Percentiles rank a stretch among this genome's conserved stretches.
Evolutionary conservation across 2,113 vertebrate species (phyloP).

Genomic region (Actinemys pallida): DNA sequence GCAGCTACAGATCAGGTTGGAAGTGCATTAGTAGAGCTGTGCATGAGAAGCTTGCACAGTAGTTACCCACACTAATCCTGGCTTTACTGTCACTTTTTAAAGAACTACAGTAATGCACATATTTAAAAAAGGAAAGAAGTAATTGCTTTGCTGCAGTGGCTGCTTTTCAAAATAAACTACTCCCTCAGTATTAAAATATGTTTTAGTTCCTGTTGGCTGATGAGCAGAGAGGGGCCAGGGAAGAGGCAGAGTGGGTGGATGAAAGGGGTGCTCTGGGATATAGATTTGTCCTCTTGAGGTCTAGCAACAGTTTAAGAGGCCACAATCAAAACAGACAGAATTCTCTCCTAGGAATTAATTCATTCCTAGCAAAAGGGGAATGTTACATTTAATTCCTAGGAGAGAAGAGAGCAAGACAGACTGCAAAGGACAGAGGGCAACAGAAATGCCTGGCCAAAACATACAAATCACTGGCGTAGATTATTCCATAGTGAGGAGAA

Average conservation of each 20-base stretch:
- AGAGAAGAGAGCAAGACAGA: neutral
- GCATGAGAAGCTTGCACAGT: neutral
- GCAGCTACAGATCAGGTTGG: neutral
- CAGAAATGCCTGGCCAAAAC: neutral
- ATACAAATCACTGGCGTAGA: neutral
- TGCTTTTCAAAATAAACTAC: neutral
- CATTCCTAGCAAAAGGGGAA: neutral
- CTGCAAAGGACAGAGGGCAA: neutral
- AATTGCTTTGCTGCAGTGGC: neutral
- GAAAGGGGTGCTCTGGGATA: neutral
- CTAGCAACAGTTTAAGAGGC: neutral
- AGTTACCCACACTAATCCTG: neutral
- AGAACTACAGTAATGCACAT: neutral
- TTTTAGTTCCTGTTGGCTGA: conserved; percentile 4
- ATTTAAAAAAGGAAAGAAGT: neutral
- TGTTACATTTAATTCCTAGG: neutral
- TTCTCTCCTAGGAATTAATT: neutral
- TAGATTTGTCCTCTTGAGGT: neutral
- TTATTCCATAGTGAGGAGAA: conserved; percentile 36
- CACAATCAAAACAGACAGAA: neutral
- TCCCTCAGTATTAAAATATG: neutral
- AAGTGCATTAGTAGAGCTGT: neutral
- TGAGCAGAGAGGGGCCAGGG: neutral
- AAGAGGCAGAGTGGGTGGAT: neutral
- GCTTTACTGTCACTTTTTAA: neutral